phyloP scores from a whole-genome alignment of 2,888 invertebrate species.

The Xanthostigma xanthostigma region DNA sequence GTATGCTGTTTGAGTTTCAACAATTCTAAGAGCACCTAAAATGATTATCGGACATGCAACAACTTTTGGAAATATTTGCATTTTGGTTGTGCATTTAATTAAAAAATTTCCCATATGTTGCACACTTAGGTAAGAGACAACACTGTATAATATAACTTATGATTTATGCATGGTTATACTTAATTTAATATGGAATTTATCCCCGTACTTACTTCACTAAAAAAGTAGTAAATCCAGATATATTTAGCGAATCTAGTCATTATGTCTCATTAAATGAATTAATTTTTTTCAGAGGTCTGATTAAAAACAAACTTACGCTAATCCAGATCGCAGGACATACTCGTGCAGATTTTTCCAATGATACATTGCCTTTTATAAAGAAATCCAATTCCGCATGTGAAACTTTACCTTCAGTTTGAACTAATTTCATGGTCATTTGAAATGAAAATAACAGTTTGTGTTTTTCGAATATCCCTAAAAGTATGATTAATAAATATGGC shows the following conservation, averaged over 20 bases:
- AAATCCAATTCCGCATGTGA: constrained; percentile 66
- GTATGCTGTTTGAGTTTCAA: no score
- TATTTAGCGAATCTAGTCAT: not conserved
- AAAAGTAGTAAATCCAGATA: no score
- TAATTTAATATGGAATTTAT: no score
- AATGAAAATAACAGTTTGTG: constrained; percentile 85
- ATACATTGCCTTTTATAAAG: constrained; percentile 76
- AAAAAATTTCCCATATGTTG: no score
- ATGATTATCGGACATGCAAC: no score
- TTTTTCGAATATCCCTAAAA: constrained; percentile 69
- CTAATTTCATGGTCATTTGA: constrained; percentile 74
- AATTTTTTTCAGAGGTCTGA: not conserved
- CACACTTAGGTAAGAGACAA: no score
- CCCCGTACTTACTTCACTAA: no score
- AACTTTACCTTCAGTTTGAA: constrained; percentile 50
- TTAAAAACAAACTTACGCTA: constrained; percentile 24
- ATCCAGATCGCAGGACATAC: constrained; percentile 60
- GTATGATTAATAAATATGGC: not conserved
- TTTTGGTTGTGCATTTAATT: no score
- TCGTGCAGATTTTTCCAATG: constrained; percentile 54
- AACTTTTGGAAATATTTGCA: no score
- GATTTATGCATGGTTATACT: no score
- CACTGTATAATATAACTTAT: no score
- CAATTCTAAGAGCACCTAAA: no score
- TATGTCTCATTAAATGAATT: not conserved